Conservation (phyloP, 2,797 vertebrate genomes). For the Leuciscus waleckii region DNA sequence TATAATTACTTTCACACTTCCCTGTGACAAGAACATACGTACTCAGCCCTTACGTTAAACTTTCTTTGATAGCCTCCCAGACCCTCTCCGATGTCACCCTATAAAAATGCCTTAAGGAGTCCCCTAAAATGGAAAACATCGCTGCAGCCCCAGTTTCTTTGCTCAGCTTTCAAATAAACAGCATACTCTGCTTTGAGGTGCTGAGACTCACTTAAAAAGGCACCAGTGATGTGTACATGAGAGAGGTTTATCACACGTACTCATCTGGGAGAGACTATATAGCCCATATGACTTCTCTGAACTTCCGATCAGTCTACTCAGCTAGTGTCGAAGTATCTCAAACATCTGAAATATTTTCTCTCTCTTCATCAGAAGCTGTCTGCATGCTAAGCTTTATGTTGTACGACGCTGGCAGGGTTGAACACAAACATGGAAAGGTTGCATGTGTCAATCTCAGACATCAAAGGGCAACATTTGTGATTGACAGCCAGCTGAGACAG, state of each 20-base stretch:
- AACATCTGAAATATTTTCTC: background rate
- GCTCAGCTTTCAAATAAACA: slow-evolving; percentile 33
- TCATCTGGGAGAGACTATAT: slow-evolving; percentile 30
- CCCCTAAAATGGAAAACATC: slow-evolving; percentile 40
- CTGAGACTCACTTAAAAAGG: slow-evolving; percentile 33
- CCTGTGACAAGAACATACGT: slow-evolving; percentile 31
- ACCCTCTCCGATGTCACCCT: slow-evolving; percentile 31
- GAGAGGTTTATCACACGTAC: slow-evolving; percentile 6
- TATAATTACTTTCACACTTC: slow-evolving; percentile 56
- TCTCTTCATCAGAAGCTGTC: background rate
- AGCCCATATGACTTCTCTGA: slow-evolving; percentile 3
- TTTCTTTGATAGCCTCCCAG: slow-evolving; percentile 45
- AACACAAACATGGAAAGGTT: slow-evolving; percentile 29
- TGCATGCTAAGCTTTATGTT: slow-evolving; percentile 6
- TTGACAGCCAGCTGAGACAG: slow-evolving; percentile 45
- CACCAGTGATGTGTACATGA: slow-evolving; percentile 26
- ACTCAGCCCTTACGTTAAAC: slow-evolving; percentile 21
- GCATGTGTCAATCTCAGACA: slow-evolving; percentile 50
- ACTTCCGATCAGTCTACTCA: slow-evolving; percentile 18
- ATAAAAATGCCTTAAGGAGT: slow-evolving; percentile 42
- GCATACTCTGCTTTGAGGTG: slow-evolving; percentile 16
- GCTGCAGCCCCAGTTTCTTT: slow-evolving; percentile 17
- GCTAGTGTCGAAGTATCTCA: background rate
- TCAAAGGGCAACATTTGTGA: slow-evolving; percentile 52
- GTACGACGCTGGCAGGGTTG: background rate